A percentile compares a stretch with the other conserved stretches of the same genome.
Evolutionary conservation across 1,140 invertebrate species (phyloP).

Genomic region (Branchinecta lindahli): DNA sequence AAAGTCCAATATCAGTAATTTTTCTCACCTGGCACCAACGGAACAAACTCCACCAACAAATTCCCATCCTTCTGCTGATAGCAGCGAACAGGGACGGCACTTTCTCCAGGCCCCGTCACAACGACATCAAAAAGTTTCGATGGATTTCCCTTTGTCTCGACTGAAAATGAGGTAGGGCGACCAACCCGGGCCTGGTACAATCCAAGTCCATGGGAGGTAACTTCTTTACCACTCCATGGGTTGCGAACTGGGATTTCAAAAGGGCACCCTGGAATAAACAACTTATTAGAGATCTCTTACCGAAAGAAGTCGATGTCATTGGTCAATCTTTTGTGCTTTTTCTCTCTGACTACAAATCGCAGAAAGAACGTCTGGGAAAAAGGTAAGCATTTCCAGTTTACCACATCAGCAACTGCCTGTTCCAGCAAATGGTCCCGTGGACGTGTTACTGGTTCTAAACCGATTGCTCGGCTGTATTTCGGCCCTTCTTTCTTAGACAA

Average conservation of each 20-base stretch:
- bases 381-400: too few species aligned
- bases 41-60: conserved; percentile 77
- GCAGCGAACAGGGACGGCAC: conserved; percentile 78
- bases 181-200: conserved; percentile 65
- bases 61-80: conserved; percentile 90
- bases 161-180: conserved; percentile 66
- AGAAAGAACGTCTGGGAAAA: too few species aligned
- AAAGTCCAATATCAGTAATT: too few species aligned
- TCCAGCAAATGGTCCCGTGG: too few species aligned
- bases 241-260: conserved; percentile 38
- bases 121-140: conserved; percentile 82
- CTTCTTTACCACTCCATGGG: conserved; percentile 49
- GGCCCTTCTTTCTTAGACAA: too few species aligned
- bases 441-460: too few species aligned
- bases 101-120: conserved; percentile 66
- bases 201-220: conserved; percentile 57
- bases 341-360: too few species aligned
- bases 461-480: too few species aligned
- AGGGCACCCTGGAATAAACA: conserved; percentile 33
- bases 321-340: too few species aligned
- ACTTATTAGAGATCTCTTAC: neutral
- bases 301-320: too few species aligned
- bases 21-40: conserved; percentile 36
- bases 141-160: conserved; percentile 66
- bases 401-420: too few species aligned